These are phyloP conservation scores for Phaethon lepturus DNA, from an alignment of 2,113 vertebrate genomes.

Conservation along the genomic window DNA sequence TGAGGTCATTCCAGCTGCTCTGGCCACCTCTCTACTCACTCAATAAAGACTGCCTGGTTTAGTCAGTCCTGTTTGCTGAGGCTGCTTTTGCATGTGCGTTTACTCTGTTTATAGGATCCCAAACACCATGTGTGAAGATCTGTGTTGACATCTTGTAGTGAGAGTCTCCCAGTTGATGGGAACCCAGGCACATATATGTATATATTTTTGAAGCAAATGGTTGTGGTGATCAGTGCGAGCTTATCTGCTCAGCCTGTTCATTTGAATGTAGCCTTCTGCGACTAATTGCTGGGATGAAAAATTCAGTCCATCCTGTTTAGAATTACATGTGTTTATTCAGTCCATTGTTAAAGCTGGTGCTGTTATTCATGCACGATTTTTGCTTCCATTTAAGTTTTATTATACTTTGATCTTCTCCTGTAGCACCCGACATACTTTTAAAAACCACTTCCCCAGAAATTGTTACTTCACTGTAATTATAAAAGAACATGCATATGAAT, in stretches of 20 bases:
- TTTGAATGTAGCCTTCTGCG: background rate
- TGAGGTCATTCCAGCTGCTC: background rate
- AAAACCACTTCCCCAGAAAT: conserved; percentile 16
- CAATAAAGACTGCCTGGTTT: background rate
- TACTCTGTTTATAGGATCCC: background rate
- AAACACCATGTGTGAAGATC: background rate
- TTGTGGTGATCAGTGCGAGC: background rate
- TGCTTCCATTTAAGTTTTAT: conserved; percentile 35
- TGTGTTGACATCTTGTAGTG: background rate
- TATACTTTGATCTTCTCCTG: conserved; percentile 38
- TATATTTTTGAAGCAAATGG: background rate
- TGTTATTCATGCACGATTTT: background rate
- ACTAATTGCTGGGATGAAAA: background rate
- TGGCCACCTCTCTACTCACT: background rate
- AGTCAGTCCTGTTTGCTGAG: background rate
- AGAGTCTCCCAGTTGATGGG: background rate
- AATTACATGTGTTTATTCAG: conserved; percentile 12
- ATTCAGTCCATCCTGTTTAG: conserved; percentile 16
- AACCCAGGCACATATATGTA: background rate
- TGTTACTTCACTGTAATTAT: conserved; percentile 52
- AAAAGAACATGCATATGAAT: conserved; percentile 39
- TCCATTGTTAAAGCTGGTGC: conserved; percentile 3
- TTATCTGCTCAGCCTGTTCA: conserved; percentile 19
- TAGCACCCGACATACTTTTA: conserved; percentile 11
- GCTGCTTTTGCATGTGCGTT: background rate